Percentiles rank a stretch among this genome's conserved stretches.
Conservation (phyloP, 2,797 vertebrate species). For the Acanthiza pusilla region DNA sequence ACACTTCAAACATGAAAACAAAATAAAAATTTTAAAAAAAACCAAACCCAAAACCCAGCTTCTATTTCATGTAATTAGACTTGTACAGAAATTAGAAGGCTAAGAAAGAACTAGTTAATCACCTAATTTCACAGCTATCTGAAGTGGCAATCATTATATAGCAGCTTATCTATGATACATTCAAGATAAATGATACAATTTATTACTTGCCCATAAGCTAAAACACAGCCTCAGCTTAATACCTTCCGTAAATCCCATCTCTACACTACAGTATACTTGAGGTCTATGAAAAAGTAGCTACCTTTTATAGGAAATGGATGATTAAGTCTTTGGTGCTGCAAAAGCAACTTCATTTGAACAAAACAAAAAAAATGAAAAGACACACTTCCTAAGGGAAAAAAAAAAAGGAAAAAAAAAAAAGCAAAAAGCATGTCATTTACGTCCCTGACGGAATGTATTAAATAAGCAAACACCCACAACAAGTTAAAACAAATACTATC, state of each 20-base stretch:
- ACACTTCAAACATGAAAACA: constrained; percentile 98
- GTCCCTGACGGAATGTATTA: constrained; percentile 99
- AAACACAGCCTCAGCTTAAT: constrained; percentile 90
- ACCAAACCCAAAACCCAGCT: constrained; percentile 83
- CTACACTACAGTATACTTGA: constrained; percentile 94
- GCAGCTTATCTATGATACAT: constrained; percentile 99
- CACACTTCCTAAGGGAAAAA: constrained; percentile 73
- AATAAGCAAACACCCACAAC: constrained; percentile 92
- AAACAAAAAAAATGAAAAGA: constrained; percentile 70
- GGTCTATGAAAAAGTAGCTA: constrained; percentile 98
- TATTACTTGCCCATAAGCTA: constrained; percentile 98
- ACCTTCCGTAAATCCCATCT: constrained; percentile 85
- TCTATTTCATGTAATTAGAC: constrained; percentile 97
- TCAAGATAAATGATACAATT: constrained; percentile 99
- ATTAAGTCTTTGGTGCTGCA: constrained; percentile 99
- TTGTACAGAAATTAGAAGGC: constrained; percentile 95
- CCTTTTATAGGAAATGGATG: constrained; percentile 96
- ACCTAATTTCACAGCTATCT: constrained; percentile 99
- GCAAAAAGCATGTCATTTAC: constrained; percentile 83
- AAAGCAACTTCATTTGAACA: constrained; percentile 94
- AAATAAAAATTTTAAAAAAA: constrained; percentile 79
- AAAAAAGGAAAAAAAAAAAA: background rate
- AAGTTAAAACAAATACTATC: constrained; percentile 89
- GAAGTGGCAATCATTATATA: constrained; percentile 99
- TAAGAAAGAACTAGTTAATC: constrained; percentile 94